Evolutionary conservation across 2,113 vertebrate genomes (phyloP).

Genomic region (Fulmarus glacialis): DNA sequence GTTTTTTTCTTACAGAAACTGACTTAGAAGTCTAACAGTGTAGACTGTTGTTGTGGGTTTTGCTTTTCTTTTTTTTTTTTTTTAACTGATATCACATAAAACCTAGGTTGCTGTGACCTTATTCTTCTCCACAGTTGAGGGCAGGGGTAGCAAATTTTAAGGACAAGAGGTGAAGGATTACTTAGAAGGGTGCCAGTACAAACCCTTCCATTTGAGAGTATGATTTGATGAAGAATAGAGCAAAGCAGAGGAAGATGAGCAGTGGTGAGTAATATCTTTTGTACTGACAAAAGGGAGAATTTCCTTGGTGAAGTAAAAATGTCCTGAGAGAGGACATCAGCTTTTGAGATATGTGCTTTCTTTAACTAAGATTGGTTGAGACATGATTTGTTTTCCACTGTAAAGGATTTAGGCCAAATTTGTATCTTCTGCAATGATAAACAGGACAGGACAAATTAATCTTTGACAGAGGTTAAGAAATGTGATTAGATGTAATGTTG

Average conservation of each 20-base stretch:
- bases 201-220: background rate
- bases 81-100: background rate
- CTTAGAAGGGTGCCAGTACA: background rate
- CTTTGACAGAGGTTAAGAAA: background rate
- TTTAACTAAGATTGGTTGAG: background rate
- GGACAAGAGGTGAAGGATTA: background rate
- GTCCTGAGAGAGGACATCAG: background rate
- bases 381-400: background rate
- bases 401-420: background rate
- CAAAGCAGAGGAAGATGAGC: constrained; percentile 10
- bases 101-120: background rate
- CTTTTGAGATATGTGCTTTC: background rate
- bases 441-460: background rate
- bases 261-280: constrained; percentile 45
- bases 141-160: background rate
- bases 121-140: background rate
- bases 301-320: background rate
- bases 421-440: background rate
- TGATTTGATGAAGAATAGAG: background rate
- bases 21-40: background rate
- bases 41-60: background rate
- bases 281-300: background rate
- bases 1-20: background rate
- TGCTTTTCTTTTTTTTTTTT: background rate
- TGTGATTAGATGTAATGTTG: background rate